Conservation (phyloP, 2,113 vertebrate species). For the Nibea albiflora region DNA sequence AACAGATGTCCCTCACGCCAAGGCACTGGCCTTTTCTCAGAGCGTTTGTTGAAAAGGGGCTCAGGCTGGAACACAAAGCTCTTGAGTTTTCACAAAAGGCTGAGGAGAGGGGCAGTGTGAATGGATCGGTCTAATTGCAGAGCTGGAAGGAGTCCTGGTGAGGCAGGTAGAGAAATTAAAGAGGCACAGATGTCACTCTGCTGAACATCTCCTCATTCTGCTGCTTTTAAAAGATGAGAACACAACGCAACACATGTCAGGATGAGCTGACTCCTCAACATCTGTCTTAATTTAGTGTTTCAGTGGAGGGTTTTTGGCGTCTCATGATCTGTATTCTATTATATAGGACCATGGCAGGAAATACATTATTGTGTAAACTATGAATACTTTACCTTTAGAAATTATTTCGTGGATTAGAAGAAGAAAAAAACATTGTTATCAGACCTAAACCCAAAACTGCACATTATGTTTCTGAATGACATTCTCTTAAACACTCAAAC, state of each 20-base stretch:
- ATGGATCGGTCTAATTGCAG: slow-evolving; percentile 75
- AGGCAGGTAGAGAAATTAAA: slow-evolving; percentile 71
- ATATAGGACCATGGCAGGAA: background rate
- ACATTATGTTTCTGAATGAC: too few relatives aligned
- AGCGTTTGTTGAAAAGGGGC: slow-evolving; percentile 60
- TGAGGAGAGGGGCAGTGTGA: slow-evolving; percentile 59
- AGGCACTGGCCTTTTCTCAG: slow-evolving; percentile 59
- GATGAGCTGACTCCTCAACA: background rate
- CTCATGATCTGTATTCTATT: background rate
- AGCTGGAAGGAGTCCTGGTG: slow-evolving; percentile 54
- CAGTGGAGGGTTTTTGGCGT: background rate
- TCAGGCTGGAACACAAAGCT: slow-evolving; percentile 71
- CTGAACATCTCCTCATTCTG: slow-evolving; percentile 50
- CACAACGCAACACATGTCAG: background rate
- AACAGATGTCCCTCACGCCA: slow-evolving; percentile 75
- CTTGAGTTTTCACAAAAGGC: slow-evolving; percentile 63
- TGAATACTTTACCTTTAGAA: too few relatives aligned
- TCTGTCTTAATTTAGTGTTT: background rate
- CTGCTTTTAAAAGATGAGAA: slow-evolving; percentile 16
- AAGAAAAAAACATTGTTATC: too few relatives aligned
- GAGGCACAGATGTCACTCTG: slow-evolving; percentile 68
- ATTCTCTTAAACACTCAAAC: too few relatives aligned
- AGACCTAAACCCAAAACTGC: too few relatives aligned
- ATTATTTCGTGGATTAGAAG: too few relatives aligned
- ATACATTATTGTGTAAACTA: too few relatives aligned